These are phyloP conservation scores for Sminthurides aquaticus DNA, from an alignment of 2,888 invertebrate species.

Conservation along the genomic window DNA sequence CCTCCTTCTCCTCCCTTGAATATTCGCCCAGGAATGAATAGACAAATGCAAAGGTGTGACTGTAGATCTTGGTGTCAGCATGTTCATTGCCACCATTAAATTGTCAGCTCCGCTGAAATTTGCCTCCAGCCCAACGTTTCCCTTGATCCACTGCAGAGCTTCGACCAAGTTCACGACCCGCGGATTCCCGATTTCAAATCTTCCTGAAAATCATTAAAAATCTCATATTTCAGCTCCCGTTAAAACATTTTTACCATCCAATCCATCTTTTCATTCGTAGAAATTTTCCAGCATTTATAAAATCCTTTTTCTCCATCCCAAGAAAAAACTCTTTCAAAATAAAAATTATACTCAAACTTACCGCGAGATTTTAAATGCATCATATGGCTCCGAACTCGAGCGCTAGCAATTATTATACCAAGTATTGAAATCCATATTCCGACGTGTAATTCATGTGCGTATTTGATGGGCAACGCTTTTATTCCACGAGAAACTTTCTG, in stretches of 20 bases:
- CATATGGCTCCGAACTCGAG: neutral
- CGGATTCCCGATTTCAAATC: conserved; percentile 23
- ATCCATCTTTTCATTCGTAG: too few species aligned
- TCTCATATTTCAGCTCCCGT: conserved; percentile 3
- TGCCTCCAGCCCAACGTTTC: conserved; percentile 12
- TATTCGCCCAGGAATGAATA: conserved; percentile 16
- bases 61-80: conserved; percentile 13
- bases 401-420: neutral
- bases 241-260: too few species aligned
- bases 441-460: neutral
- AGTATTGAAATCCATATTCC: neutral
- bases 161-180: conserved; percentile 8
- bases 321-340: neutral
- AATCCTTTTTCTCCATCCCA: too few species aligned
- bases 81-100: conserved; percentile 18
- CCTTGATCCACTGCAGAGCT: conserved; percentile 20
- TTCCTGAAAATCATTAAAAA: conserved; percentile 11
- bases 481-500: neutral
- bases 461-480: neutral
- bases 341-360: neutral
- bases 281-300: too few species aligned
- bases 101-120: conserved; percentile 20
- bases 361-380: neutral
- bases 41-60: conserved; percentile 17
- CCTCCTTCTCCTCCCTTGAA: neutral